Conservation (phyloP, 2,113 vertebrate genomes). For the Dipodomys ordii region DNA sequence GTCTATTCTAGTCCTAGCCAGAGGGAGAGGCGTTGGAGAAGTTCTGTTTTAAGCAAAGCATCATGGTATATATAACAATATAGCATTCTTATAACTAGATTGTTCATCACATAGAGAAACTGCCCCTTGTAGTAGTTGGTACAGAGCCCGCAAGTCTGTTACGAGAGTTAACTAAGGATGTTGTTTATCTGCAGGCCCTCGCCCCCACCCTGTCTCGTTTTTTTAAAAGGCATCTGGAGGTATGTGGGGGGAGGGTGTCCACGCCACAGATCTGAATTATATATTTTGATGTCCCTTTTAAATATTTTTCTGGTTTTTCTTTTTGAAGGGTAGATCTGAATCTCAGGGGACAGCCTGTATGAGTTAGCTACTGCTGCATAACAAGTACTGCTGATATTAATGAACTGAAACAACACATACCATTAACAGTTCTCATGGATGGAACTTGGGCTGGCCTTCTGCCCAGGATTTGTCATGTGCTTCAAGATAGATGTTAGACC, state of each 20-base stretch:
- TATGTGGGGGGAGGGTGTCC: too few species aligned
- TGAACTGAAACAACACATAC: too few species aligned
- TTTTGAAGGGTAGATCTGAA: background rate
- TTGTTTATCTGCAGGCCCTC: background rate
- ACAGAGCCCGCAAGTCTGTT: background rate
- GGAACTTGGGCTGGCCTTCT: background rate
- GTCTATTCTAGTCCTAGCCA: slow-evolving; percentile 50
- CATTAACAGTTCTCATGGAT: background rate
- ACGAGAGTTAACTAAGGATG: background rate
- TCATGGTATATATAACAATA: background rate
- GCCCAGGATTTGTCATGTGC: background rate
- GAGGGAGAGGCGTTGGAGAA: slow-evolving; percentile 13
- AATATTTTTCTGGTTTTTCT: background rate
- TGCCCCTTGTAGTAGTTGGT: background rate
- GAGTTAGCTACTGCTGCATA: background rate
- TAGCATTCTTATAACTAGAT: background rate
- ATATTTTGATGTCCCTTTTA: background rate
- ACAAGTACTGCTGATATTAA: background rate
- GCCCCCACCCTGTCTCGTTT: background rate
- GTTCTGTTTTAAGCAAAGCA: slow-evolving; percentile 45
- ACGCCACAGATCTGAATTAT: fast-evolving
- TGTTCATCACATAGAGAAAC: background rate
- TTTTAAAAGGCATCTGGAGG: background rate
- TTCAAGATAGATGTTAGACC: too few species aligned
- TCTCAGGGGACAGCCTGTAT: background rate